A percentile compares a stretch with the other conserved stretches of the same genome.
Conservation (phyloP, 2,797 vertebrate species). For the Cephalopachus bancanus region DNA sequence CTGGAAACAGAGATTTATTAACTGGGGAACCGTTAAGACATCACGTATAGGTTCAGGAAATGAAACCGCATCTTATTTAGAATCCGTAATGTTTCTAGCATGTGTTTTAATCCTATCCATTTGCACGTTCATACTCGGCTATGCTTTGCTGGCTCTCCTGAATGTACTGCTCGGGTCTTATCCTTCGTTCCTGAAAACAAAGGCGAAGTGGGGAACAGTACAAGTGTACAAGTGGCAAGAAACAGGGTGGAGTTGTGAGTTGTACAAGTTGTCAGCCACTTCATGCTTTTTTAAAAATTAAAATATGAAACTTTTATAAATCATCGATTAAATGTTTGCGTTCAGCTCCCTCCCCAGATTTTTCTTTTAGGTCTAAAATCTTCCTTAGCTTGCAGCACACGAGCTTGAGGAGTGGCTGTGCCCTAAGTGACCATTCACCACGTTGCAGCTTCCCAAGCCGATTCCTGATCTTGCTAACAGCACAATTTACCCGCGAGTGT, state of each 20-base stretch:
- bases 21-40: slow-evolving; percentile 34
- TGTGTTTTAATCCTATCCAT: slow-evolving; percentile 73
- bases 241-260: slow-evolving; percentile 5
- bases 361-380: slow-evolving; percentile 51
- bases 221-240: slow-evolving; percentile 24
- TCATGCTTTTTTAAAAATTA: slow-evolving; percentile 57
- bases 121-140: not conserved
- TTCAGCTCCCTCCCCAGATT: slow-evolving; percentile 5
- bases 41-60: slow-evolving; percentile 47
- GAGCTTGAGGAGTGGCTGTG: not conserved
- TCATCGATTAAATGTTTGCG: slow-evolving; percentile 29
- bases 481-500: slow-evolving; percentile 52
- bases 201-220: slow-evolving; percentile 60
- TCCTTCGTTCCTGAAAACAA: slow-evolving; percentile 68
- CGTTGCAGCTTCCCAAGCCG: not conserved
- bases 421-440: not conserved
- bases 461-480: slow-evolving; percentile 34
- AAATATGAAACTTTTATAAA: slow-evolving; percentile 71
- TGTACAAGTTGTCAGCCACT: slow-evolving; percentile 54
- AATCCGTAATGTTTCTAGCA: slow-evolving; percentile 66
- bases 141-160: slow-evolving; percentile 22
- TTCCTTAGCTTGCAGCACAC: not conserved
- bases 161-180: slow-evolving; percentile 10
- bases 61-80: slow-evolving; percentile 58
- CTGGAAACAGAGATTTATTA: slow-evolving; percentile 52